Percentiles rank a stretch among this genome's conserved stretches.
Evolutionary conservation across 2,113 vertebrate genomes (phyloP).

Genomic region (Cinclus cinclus): DNA sequence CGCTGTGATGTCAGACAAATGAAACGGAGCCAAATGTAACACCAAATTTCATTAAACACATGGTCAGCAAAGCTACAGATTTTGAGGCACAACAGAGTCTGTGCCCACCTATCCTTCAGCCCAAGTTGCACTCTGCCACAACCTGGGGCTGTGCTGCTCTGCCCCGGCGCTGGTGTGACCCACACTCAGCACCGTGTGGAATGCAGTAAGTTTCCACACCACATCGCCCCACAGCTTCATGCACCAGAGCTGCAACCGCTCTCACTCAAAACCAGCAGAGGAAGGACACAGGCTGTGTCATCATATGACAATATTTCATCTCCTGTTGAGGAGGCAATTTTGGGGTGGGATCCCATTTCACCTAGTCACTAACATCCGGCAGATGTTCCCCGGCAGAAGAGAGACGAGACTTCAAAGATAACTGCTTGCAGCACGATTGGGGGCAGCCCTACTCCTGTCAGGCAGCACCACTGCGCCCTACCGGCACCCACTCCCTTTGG

Average conservation of each 20-base stretch:
- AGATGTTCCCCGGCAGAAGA: background rate
- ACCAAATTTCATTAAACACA: background rate
- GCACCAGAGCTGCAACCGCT: background rate
- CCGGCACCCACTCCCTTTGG: background rate
- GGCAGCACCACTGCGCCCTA: background rate
- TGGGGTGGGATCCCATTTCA: background rate
- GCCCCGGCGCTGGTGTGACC: background rate
- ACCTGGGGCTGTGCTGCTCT: background rate
- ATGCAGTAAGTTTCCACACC: background rate
- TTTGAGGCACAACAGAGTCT: background rate
- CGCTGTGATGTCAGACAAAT: background rate
- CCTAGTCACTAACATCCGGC: background rate
- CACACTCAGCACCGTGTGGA: rapidly evolving
- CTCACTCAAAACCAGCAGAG: rapidly evolving
- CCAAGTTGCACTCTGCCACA: background rate
- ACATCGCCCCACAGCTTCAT: rapidly evolving
- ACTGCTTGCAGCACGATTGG: rapidly evolving
- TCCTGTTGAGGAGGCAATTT: background rate
- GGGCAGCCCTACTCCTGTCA: background rate
- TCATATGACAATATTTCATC: rapidly evolving
- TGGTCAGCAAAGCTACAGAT: background rate
- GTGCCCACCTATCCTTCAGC: background rate
- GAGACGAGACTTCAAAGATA: background rate
- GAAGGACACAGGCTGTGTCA: rapidly evolving
- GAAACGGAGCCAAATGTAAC: background rate